Base-by-base conservation (phyloP, 2,797 vertebrate genomes). In the Pachyuromys duprasi region DNA sequence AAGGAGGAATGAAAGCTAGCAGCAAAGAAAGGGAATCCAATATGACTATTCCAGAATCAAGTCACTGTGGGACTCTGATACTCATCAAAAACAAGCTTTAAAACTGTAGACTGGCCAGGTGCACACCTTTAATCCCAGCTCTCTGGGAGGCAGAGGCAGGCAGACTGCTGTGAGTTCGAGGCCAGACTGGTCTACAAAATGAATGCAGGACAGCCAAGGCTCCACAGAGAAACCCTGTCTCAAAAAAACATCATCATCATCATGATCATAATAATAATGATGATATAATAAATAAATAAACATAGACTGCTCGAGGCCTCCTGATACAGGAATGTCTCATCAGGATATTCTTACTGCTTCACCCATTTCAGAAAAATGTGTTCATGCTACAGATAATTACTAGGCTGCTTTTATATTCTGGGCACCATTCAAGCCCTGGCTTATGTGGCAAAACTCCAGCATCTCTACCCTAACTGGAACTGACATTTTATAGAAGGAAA, bases 341-440 rank as follows among this genome's bases (percentile, higher is more conserved):
- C 14, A 60, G 36, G 13, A 65, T 63, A 88, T 89, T 91, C 69
- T 91, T 7, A 65, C 24, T 70, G 26, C 78, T 78, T 95, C 63
- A 65, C 69, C 75, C 28, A 69, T 93, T 93, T 53, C 62, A 91
- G 81, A 94, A 94, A 93, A n/a, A 81, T 84, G 31, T 33, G 15
- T 57, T 60, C 75, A 57, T 76, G 53, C 28, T 88, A 84, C 14
- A 82, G 81, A 70, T 65, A 45, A 92, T 42, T 76, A 55, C 70
- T 63, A 78, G 86, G 53, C 39, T 86, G 76, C 75, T 72, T 62
- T 20, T 65, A 28, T 49, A 36, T 65, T 26, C 76, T 49, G 70
- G 45, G n/a, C 17, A 96, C 62, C 65, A 22, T 49, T 57, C 70
- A n/a, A 72, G 60, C 31, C 20, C 49, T 31, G 28, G 33, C 69